Evolutionary conservation across 2,888 invertebrate species (phyloP).

Genomic region (Polyommatus iphigenia): DNA sequence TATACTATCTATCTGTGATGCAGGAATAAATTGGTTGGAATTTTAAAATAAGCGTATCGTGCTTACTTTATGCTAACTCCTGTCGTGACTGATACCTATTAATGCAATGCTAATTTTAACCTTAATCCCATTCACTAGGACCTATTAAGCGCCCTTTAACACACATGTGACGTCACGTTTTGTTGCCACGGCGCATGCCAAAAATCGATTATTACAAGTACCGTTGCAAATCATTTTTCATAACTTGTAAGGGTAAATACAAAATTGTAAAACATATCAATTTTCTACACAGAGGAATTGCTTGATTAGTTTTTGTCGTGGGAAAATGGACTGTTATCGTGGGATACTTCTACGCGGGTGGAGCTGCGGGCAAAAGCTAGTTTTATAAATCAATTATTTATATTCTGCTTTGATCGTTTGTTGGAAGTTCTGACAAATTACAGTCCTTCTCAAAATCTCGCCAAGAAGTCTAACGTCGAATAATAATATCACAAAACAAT

Average conservation of each 20-base stretch:
- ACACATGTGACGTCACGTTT: background rate
- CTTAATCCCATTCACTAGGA: background rate
- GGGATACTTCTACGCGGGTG: too few species aligned
- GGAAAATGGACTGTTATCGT: too few species aligned
- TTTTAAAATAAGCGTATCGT: background rate
- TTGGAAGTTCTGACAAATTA: background rate
- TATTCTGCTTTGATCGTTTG: background rate
- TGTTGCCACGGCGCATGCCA: too few species aligned
- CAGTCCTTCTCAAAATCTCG: background rate
- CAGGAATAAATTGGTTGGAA: too few species aligned
- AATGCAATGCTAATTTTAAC: slow-evolving; percentile 2
- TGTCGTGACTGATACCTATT: background rate
- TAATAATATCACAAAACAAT: slow-evolving; percentile 4
- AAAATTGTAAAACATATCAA: too few species aligned
- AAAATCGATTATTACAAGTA: too few species aligned
- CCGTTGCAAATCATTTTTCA: too few species aligned
- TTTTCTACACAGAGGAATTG: too few species aligned
- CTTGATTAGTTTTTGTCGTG: too few species aligned
- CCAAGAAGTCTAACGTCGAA: background rate
- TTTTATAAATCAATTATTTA: background rate
- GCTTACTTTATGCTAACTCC: background rate
- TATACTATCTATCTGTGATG: too few species aligned
- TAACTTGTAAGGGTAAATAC: too few species aligned
- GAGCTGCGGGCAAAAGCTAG: too few species aligned
- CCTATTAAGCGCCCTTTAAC: background rate